A percentile compares a stretch with the other conserved stretches of the same genome.
These are phyloP conservation scores for Tetramorium alpestre DNA, from an alignment of 1,140 invertebrate genomes.

Conservation along the genomic window DNA sequence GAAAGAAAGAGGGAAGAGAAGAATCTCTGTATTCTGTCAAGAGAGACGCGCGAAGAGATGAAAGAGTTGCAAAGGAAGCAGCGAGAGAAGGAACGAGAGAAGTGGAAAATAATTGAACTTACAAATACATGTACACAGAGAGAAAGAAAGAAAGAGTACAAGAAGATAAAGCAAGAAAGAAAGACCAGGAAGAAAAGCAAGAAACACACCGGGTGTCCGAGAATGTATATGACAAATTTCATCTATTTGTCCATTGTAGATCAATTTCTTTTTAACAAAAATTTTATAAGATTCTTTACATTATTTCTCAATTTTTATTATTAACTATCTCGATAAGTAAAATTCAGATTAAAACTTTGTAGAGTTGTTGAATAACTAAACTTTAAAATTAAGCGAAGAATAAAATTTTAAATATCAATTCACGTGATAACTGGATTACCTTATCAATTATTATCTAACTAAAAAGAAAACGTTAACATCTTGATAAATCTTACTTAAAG, in stretches of 20 bases:
- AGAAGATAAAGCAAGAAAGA: neutral
- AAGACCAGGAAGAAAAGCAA: neutral
- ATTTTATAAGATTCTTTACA: neutral
- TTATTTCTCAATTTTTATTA: neutral
- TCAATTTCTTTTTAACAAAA: neutral
- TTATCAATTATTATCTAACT: neutral
- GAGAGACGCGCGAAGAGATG: neutral
- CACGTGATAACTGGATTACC: neutral
- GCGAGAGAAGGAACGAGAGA: slow-evolving; percentile 23
- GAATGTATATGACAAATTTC: neutral
- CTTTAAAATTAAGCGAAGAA: neutral
- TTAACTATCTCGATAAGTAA: slow-evolving; percentile 1
- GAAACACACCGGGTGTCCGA: neutral
- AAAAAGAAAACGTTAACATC: neutral
- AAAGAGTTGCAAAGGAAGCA: slow-evolving; percentile 19
- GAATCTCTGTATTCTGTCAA: slow-evolving; percentile 6
- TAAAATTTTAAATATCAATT: neutral
- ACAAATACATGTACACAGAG: neutral
- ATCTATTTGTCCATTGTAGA: neutral
- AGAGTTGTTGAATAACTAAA: neutral
- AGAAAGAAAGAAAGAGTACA: neutral
- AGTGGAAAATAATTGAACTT: neutral
- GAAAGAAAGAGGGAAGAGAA: slow-evolving; percentile 15
- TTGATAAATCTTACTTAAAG: neutral
- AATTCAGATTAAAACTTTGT: neutral